Percentiles rank a stretch among this genome's conserved stretches.
phyloP scores from a whole-genome alignment of 23 tunicate species.

The Aplidium turbinatum region DNA sequence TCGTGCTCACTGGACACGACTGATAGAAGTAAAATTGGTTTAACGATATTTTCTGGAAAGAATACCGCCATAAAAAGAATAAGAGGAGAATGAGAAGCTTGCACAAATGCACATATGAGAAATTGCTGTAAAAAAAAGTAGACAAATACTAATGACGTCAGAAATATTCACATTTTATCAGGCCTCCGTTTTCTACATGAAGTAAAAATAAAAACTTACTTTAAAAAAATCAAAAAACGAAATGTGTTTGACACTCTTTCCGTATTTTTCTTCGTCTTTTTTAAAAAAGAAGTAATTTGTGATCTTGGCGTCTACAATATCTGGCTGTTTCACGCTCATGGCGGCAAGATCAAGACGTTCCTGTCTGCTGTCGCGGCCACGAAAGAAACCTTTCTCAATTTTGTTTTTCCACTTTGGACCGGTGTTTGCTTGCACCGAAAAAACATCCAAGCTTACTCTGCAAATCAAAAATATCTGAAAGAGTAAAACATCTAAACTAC shows the following conservation, averaged over 20 bases:
- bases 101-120: no score
- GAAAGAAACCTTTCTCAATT: slow-evolving; percentile 75
- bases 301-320: slow-evolving; percentile 75
- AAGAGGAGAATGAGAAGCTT: no score
- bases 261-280: slow-evolving; percentile 84
- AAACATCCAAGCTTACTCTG: slow-evolving; percentile 82
- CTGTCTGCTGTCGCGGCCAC: slow-evolving; percentile 94
- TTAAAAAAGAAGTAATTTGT: slow-evolving; percentile 95
- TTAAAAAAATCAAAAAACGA: slow-evolving; percentile 87
- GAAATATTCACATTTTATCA: no score
- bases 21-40: no score
- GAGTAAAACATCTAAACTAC: neutral
- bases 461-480: slow-evolving; percentile 1
- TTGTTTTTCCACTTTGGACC: slow-evolving; percentile 89
- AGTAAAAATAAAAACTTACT: slow-evolving; percentile 20
- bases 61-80: no score
- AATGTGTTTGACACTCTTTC: slow-evolving; percentile 71
- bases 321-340: slow-evolving; percentile 81
- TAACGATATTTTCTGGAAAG: no score
- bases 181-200: no score
- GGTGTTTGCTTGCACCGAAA: slow-evolving; percentile 88
- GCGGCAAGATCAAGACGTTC: slow-evolving; percentile 88
- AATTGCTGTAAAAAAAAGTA: no score
- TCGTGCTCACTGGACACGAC: no score
- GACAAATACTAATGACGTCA: no score